Evolutionary conservation across 2,797 vertebrate genomes (phyloP).

Genomic region (Parauchenoglanis punctatus): DNA sequence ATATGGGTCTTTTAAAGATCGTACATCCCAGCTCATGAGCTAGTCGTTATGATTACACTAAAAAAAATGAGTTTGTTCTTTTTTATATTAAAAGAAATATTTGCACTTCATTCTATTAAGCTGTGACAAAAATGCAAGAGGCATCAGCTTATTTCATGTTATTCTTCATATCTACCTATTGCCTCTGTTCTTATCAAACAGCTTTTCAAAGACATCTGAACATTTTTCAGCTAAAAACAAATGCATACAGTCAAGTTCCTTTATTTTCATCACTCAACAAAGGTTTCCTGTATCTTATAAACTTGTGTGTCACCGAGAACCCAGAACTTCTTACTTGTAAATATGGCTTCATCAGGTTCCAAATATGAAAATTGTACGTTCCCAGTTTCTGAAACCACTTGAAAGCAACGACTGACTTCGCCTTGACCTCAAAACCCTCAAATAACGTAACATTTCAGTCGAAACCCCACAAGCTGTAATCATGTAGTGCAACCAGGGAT

Average conservation of each 20-base stretch:
- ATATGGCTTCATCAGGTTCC: background rate
- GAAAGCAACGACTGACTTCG: background rate
- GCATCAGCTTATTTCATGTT: background rate
- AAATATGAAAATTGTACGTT: constrained; percentile 6
- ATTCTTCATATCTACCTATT: background rate
- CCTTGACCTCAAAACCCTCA: background rate
- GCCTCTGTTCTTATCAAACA: background rate
- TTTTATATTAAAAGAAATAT: background rate
- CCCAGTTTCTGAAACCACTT: background rate
- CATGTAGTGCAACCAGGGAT: background rate
- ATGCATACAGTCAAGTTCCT: background rate
- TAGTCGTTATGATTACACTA: background rate
- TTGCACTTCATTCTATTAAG: background rate
- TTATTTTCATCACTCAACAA: background rate
- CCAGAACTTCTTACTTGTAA: background rate
- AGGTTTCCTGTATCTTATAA: background rate
- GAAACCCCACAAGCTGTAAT: background rate
- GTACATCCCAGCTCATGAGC: background rate
- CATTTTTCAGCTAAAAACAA: background rate
- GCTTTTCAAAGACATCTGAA: background rate
- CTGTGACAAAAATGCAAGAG: background rate
- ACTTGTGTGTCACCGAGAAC: background rate
- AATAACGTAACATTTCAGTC: background rate
- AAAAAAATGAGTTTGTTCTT: background rate
- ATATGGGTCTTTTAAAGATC: background rate